Base-by-base conservation (phyloP, 2,888 invertebrate genomes). In the Oscheius onirici region DNA sequence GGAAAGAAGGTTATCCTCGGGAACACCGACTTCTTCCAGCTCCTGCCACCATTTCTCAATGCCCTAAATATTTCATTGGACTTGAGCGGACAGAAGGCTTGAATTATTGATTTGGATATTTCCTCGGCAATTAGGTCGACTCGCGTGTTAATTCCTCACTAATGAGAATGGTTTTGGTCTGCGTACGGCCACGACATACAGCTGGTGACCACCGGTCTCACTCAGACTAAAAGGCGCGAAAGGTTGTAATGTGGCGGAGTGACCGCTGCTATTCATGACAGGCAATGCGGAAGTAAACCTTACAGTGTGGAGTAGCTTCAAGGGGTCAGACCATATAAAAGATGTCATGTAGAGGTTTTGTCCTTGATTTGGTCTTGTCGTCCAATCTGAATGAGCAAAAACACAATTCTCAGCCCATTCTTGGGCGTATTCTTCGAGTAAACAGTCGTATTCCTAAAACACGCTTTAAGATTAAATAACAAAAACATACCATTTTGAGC, bases 11-110 rank as follows among this genome's bases (percentile, higher is more conserved):
- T 79, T 79, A 66, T 79, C 74, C 58, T 72, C 68, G 10, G 78
- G 78, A 15, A 73, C 71, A 24, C 78, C 78, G 34, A 76, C 76
- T 69, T 79, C 76, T 67, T 76, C 78, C 52, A 79, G 58, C 58
- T 79, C 78, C 57, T 79, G 76, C 78, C 78, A 79, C 78, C 78
- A 79, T 71, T 79, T 79, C 51, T 79, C 78, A 66, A 76, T 73
- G 20, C 75, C 76, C 78, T 79, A 52, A 72, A 63, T 28, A 28
- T 58, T 72, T 55, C 40, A 58, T 57, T 57, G 13, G 22, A 28
- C 1, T 46, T 20, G 20, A 5, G n/a, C 46, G 3, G 46, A 46
- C n/a, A 46, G 20, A 20, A 15, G 20, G 55, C n/a, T 11, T 24
- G 26, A 24, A 55, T 55, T 26, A 24, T 55, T 13, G 55, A 55